phyloP scores from a whole-genome alignment of 2,888 invertebrate genomes.

The Heteromyza rotundicornis region DNA sequence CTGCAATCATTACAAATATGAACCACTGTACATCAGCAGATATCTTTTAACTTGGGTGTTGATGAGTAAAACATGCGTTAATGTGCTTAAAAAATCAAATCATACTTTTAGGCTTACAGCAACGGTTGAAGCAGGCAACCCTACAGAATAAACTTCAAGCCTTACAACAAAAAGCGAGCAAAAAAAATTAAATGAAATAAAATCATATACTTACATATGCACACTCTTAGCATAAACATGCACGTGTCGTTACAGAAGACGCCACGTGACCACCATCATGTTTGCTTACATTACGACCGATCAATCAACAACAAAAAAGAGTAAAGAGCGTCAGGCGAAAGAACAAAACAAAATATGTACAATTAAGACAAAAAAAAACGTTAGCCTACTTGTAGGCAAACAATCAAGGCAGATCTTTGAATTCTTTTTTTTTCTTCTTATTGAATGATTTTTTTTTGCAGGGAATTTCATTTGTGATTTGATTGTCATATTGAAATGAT shows the following conservation, averaged over 20 bases:
- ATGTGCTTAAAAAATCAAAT: slow-evolving; percentile 54
- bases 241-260: slow-evolving; percentile 56
- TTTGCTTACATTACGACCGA: slow-evolving; percentile 60
- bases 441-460: too few species aligned
- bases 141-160: slow-evolving; percentile 2
- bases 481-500: neutral
- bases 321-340: neutral
- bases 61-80: slow-evolving; percentile 48
- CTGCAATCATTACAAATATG: too few species aligned
- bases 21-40: neutral
- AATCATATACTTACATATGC: slow-evolving; percentile 6
- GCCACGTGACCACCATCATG: slow-evolving; percentile 63
- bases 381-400: slow-evolving; percentile 21
- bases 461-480: neutral
- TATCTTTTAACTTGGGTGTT: slow-evolving; percentile 35
- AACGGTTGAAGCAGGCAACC: too few species aligned
- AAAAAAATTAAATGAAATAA: slow-evolving; percentile 13
- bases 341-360: slow-evolving; percentile 22
- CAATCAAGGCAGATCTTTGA: slow-evolving; percentile 16
- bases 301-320: slow-evolving; percentile 52
- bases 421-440: too few species aligned
- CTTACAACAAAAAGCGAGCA: slow-evolving; percentile 11
- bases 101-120: slow-evolving; percentile 45
- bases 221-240: slow-evolving; percentile 33
- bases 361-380: slow-evolving; percentile 6